phyloP scores from a whole-genome alignment of 2,797 vertebrate genomes.

The Scomberomorus guttatus region DNA sequence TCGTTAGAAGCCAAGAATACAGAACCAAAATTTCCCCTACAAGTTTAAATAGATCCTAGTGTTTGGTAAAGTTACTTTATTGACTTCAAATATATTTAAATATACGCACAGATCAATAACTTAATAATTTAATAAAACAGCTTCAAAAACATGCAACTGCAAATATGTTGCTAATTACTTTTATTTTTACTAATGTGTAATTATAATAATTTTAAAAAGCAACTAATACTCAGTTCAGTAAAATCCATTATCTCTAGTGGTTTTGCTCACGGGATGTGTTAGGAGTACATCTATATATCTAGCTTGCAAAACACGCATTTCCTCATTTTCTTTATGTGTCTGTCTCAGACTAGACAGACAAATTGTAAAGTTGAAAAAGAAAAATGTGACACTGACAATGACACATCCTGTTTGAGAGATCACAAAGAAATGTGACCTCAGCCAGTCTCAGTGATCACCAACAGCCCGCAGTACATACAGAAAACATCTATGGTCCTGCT shows the following conservation, averaged over 20 bases:
- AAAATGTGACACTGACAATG: neutral
- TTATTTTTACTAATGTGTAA: neutral
- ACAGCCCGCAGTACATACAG: slow-evolving; percentile 42
- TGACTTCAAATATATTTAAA: neutral
- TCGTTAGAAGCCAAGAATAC: slow-evolving; percentile 6
- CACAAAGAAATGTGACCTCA: slow-evolving; percentile 23
- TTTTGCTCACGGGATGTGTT: neutral
- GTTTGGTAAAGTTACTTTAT: neutral
- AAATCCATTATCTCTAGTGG: neutral
- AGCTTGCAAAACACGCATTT: neutral
- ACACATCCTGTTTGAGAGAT: slow-evolving; percentile 14
- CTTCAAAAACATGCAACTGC: neutral
- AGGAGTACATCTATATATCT: neutral
- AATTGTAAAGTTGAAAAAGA: neutral
- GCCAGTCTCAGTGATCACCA: slow-evolving; percentile 32
- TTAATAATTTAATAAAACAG: too few relatives aligned
- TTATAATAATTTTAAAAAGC: neutral
- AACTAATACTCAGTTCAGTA: neutral
- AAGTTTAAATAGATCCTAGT: neutral
- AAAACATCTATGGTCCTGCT: slow-evolving; percentile 51
- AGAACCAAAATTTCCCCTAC: neutral
- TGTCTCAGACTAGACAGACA: neutral
- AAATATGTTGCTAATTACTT: neutral
- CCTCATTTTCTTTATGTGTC: neutral
- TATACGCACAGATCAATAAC: too few relatives aligned